phyloP scores from a whole-genome alignment of 2,888 invertebrate species.

The Dexiosoma caninum region DNA sequence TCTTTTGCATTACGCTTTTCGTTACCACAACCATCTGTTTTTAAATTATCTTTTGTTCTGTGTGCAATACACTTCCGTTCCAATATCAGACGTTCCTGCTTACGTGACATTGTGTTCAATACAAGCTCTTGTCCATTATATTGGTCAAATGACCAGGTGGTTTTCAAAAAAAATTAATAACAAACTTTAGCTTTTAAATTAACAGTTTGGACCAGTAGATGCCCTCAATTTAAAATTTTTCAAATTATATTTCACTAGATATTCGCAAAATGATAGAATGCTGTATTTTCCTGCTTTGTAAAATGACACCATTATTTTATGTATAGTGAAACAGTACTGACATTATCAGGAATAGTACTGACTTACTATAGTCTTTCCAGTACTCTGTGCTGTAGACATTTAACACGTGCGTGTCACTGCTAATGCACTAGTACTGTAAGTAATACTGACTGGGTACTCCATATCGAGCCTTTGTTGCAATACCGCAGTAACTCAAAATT shows the following conservation, averaged over 20 bases:
- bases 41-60: conserved; percentile 23
- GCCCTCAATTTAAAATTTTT: no score
- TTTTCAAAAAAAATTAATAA: not conserved
- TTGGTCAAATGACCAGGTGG: conserved; percentile 34
- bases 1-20: not conserved
- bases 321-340: no score
- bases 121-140: not conserved
- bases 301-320: not conserved
- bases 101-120: conserved; percentile 8
- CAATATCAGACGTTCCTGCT: conserved; percentile 18
- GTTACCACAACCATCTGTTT: conserved; percentile 43
- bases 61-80: conserved; percentile 54
- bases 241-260: not conserved
- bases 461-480: no score
- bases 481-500: no score
- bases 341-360: no score
- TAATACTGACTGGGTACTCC: no score
- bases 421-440: no score
- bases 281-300: not conserved
- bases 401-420: no score
- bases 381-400: no score
- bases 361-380: no score
- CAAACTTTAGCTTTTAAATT: not conserved
- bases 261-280: not conserved
- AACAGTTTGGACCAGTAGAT: not conserved